Evolutionary conservation across 23 tunicate genomes (phyloP), one percentile per base, ranked within the genome.

Genomic region (Trididemnum miniatum): DNA sequence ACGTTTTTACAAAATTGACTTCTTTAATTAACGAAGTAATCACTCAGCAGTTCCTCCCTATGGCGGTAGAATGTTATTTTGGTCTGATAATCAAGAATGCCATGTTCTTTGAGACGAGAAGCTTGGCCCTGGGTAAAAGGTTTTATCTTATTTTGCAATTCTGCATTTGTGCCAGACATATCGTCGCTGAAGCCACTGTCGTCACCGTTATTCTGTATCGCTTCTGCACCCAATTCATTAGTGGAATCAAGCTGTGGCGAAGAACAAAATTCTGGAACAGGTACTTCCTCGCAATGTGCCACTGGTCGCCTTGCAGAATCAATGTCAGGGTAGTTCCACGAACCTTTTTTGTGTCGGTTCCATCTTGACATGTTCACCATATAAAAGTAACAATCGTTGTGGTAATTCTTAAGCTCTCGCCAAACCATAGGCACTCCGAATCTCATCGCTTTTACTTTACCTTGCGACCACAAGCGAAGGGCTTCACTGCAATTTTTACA

Each of bases 391-490:
- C 76, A 69, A 69, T 69, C 38, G 39, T 69, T 38, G 23, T 69
- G 39, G 76, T 69, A 38, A 23, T 69, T 31, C 39, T 69, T 30
- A 7, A n/a, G 39, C 37, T 23, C 39, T 31, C 76, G 37, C 76
- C 76, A 69, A 69, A 69, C 76, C 76, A n/a, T 69, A 29, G 76
- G 76, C 39, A 69, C 39, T 7, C 38, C 76, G 23, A 69, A 69
- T 32, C 39, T 31, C 23, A 69, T 31, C 7, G 38, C 20, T 31
- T 31, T 34, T 23, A 31, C 39, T 34, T 69, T 69, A n/a, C 38
- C 38, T 31, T 30, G 38, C 2, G 76, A 7, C 76, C 76, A 69
- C 39, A 31, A 7, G 15, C 76, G 38, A 32, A 69, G 2, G 15
- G 76, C 32, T 69, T 32, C 38, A 5, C 20, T 69, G 38, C 76